These are phyloP conservation scores for Macropodus opercularis DNA, from an alignment of 2,797 vertebrate species.

Conservation along the genomic window DNA sequence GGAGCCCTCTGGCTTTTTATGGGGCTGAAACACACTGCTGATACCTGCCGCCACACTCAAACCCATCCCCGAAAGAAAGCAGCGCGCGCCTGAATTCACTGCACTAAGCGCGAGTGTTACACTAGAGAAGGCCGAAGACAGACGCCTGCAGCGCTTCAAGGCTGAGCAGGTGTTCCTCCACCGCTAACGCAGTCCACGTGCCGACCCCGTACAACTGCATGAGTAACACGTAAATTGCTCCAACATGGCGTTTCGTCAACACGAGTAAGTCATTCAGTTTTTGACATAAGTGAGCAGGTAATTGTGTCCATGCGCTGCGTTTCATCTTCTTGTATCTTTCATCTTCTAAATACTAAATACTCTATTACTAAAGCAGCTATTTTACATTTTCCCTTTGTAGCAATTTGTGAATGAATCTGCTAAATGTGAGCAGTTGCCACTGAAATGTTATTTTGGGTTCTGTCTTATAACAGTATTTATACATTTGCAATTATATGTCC, in stretches of 20 bases:
- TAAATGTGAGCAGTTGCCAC: constrained; percentile 21
- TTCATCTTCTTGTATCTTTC: constrained; percentile 31
- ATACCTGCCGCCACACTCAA: constrained; percentile 51
- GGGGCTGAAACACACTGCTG: constrained; percentile 60
- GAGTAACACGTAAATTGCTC: constrained; percentile 62
- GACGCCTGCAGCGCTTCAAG: constrained; percentile 38
- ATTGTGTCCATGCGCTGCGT: constrained; percentile 53
- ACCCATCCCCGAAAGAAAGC: constrained; percentile 27
- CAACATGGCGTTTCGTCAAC: constrained; percentile 54
- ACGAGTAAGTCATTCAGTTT: constrained; percentile 36
- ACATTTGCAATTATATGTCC: constrained; percentile 72
- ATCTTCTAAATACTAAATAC: no score
- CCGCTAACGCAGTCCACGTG: constrained; percentile 51
- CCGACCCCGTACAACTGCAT: constrained; percentile 44
- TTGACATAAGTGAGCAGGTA: constrained; percentile 51
- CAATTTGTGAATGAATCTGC: constrained; percentile 32
- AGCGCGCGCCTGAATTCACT: constrained; percentile 6
- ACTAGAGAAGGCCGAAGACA: constrained; percentile 8
- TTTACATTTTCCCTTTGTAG: constrained; percentile 33
- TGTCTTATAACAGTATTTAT: constrained; percentile 59
- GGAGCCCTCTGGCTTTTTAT: constrained; percentile 56
- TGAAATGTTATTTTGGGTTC: constrained; percentile 58
- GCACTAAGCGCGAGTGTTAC: constrained; percentile 14
- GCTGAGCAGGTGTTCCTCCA: constrained; percentile 71
- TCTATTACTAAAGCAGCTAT: no score